Evolutionary conservation across 1,140 invertebrate species (phyloP).

Genomic region (Hormaphis cornu): DNA sequence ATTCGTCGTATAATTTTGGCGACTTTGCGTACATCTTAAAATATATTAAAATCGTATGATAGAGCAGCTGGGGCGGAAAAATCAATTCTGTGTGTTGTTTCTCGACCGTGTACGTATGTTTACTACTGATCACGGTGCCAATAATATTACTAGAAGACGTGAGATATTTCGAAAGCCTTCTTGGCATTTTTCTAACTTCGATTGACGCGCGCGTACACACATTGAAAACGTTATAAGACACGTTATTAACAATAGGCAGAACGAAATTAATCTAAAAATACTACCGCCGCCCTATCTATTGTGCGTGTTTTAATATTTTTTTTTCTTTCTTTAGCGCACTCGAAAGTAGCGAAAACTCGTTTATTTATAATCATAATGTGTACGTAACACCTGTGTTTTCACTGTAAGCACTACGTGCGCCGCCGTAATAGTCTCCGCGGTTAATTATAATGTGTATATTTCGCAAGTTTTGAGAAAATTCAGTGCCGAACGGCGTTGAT

Average conservation of each 20-base stretch:
- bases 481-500: no score
- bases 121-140: no score
- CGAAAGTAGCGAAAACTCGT: not conserved
- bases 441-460: not conserved
- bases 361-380: not conserved
- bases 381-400: slow-evolving; percentile 8
- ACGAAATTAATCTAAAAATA: not conserved
- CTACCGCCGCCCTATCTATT: not conserved
- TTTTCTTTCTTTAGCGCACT: not conserved
- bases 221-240: not conserved
- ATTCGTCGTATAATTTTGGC: no score
- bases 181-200: not conserved
- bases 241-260: not conserved
- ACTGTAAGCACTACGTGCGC: not conserved
- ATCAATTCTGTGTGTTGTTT: no score
- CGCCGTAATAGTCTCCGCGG: not conserved
- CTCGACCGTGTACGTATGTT: no score
- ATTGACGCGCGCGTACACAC: no score
- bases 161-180: not conserved
- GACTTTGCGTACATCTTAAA: no score
- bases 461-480: not conserved
- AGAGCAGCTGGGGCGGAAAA: no score
- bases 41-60: no score
- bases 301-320: not conserved
- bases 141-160: no score